Percentiles rank a stretch among this genome's conserved stretches.
Conservation (phyloP, 2,888 invertebrate species). For the Clostera curtula region DNA sequence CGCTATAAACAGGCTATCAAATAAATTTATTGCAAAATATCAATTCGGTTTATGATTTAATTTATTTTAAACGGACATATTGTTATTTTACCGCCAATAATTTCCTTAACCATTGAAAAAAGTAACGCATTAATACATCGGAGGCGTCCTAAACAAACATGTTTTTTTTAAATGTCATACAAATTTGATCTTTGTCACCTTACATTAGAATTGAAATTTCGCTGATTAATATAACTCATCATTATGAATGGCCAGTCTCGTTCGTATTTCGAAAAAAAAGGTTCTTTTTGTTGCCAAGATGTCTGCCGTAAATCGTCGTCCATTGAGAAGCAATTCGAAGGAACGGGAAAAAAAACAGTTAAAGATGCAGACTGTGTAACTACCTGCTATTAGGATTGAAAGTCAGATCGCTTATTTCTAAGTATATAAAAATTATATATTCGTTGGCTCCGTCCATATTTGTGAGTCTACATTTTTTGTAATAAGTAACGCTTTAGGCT, state of each 20-base stretch:
- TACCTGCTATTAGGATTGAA: conserved; percentile 36
- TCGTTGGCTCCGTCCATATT: too few relatives aligned
- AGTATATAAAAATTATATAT: too few relatives aligned
- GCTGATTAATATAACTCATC: conserved; percentile 14
- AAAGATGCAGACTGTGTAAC: conserved; percentile 35
- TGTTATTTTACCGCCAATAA: conserved; percentile 21
- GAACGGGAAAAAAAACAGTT: conserved; percentile 37
- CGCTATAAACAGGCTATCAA: conserved; percentile 5
- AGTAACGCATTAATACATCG: conserved; percentile 17
- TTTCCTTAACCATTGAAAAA: conserved; percentile 21
- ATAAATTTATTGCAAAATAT: conserved; percentile 10
- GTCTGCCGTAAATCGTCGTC: conserved; percentile 65
- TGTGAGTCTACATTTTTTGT: not conserved
- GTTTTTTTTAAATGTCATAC: not conserved
- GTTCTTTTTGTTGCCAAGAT: conserved; percentile 57
- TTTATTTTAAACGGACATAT: conserved; percentile 14
- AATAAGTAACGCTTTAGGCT: too few relatives aligned
- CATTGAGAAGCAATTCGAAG: conserved; percentile 49
- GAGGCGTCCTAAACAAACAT: conserved; percentile 20
- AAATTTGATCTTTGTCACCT: not conserved
- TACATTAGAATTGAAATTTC: conserved; percentile 6
- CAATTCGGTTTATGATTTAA: too few relatives aligned
- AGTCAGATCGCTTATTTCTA: conserved; percentile 22
- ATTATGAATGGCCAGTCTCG: conserved; percentile 57
- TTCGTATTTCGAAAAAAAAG: conserved; percentile 41